These are phyloP conservation scores for Cherax destructor DNA, from an alignment of 1,140 invertebrate species.

Conservation along the genomic window DNA sequence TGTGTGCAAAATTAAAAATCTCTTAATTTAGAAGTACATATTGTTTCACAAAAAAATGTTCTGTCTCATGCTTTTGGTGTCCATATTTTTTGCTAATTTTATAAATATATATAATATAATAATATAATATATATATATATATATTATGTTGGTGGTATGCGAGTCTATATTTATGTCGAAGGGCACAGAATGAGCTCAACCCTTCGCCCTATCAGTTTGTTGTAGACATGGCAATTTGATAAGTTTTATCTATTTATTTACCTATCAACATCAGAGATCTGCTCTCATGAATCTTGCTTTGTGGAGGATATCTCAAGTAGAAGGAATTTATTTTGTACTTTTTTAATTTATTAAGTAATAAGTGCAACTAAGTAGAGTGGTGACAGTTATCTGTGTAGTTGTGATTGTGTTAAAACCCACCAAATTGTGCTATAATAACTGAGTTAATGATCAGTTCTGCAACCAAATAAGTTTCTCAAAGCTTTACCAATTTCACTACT, in stretches of 20 bases:
- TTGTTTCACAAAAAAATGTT: constrained; percentile 64
- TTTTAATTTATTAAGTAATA: constrained; percentile 71
- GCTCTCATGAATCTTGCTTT: constrained; percentile 61
- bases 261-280: constrained; percentile 66
- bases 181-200: constrained; percentile 62
- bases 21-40: constrained; percentile 67
- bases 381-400: constrained; percentile 62
- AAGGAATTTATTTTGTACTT: constrained; percentile 70
- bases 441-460: constrained; percentile 65
- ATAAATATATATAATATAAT: constrained; percentile 71
- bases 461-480: constrained; percentile 66
- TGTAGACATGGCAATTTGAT: constrained; percentile 61
- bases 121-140: constrained; percentile 54
- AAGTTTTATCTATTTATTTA: constrained; percentile 70
- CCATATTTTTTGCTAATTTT: constrained; percentile 71
- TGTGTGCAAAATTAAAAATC: constrained; percentile 68
- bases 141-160: constrained; percentile 52
- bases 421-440: constrained; percentile 68
- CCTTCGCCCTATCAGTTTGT: constrained; percentile 61
- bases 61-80: constrained; percentile 71
- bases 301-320: constrained; percentile 55
- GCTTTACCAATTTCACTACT: constrained; percentile 64
- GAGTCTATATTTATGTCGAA: constrained; percentile 68
- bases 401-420: constrained; percentile 59
- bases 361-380: constrained; percentile 68